Base-by-base conservation (phyloP, 2,888 invertebrate genomes). In the Marronus borbonicus region DNA sequence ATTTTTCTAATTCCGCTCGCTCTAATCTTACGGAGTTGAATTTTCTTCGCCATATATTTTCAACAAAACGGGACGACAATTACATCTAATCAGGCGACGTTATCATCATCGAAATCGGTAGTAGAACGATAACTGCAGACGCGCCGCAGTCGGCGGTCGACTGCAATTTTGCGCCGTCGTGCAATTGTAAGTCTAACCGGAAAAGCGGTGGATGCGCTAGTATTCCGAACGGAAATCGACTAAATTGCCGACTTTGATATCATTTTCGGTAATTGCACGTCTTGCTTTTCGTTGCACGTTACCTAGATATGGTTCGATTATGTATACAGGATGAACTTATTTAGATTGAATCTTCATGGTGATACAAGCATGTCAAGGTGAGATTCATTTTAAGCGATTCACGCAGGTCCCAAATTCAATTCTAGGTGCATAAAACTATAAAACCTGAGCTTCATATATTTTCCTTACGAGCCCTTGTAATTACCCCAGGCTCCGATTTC, bases 201-300 rank as follows among this genome's bases (percentile, higher is more conserved):
- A n/a, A 17, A 58, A 31, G 3, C 62, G 28, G 14, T 31, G 28
- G 62, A 28, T 62, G 62, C 28, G 62, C 28, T 7, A 58, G 55
- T 58, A 68, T 72, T 17, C 58, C 28, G 36, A 24, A 17, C 72
- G 55, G 58, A 72, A 72, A 72, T 72, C 39, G 72, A 28, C 39
- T 58, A 72, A 72, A 72, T 72, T 72, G 72, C 72, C 17, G 14
- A 58, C 52, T 44, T 72, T 60, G 72, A 72, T 72, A 72, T 72
- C 72, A 72, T 72, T 72, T 44, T 65, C 70, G 72, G 58, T 72
- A 72, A 72, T 72, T 72, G 72, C 39, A 58, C 10, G 39, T 58
- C 58, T 72, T 72, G 4, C 36, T 72, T 58, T 58, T 20, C n/a
- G n/a, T 12, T 24, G 24, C 8, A 58, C 17, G 10, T 24, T 44